A percentile compares a stretch with the other conserved stretches of the same genome.
Evolutionary conservation across 2,113 vertebrate species (phyloP).

Genomic region (Suricata suricatta): DNA sequence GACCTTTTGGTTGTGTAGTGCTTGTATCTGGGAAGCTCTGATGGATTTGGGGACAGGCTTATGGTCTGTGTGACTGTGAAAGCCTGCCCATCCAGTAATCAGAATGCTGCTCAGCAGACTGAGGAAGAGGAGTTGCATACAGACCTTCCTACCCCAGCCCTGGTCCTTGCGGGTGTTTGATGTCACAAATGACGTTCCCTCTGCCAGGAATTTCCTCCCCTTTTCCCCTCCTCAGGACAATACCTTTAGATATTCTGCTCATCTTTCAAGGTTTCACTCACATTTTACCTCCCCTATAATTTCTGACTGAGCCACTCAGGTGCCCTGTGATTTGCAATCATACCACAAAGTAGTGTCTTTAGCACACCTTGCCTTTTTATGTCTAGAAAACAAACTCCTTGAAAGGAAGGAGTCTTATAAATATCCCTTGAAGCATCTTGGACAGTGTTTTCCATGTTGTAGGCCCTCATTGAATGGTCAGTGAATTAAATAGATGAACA

Average conservation of each 20-base stretch:
- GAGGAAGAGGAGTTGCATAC: neutral
- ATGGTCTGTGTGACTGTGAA: neutral
- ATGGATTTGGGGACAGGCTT: neutral
- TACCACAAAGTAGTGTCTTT: neutral
- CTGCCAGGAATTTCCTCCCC: neutral
- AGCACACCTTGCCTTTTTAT: neutral
- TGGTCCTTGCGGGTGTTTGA: neutral
- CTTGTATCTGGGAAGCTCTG: neutral
- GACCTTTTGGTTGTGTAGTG: neutral
- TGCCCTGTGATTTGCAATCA: too few species aligned
- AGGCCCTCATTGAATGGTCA: neutral
- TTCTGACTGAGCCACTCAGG: neutral
- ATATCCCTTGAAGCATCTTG: neutral
- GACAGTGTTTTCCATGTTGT: neutral
- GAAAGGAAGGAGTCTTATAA: neutral
- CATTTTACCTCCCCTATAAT: neutral
- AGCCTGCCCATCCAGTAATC: neutral
- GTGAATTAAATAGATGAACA: neutral
- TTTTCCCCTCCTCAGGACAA: neutral
- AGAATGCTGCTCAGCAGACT: neutral
- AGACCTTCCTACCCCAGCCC: neutral
- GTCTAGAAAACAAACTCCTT: constrained; percentile 15
- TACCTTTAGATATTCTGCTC: neutral
- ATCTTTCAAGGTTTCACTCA: neutral
- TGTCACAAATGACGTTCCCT: neutral